Conservation (phyloP, 1,140 invertebrate genomes). For the Penaeus chinensis region DNA sequence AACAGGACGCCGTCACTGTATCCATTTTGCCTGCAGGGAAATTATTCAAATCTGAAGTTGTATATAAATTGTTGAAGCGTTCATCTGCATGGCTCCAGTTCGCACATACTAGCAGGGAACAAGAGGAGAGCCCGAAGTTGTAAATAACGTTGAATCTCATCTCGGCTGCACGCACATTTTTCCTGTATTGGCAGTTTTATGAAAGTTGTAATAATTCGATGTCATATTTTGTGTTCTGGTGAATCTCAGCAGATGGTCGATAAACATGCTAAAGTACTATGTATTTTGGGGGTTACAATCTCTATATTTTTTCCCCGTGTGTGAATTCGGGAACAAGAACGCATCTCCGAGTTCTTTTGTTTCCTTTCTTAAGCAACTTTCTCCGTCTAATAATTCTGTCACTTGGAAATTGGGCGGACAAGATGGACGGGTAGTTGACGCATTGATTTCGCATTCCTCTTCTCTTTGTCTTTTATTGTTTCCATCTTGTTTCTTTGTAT, state of each 20-base stretch:
- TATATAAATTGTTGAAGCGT: no score
- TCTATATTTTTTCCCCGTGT: no score
- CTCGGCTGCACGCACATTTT: conserved; percentile 3
- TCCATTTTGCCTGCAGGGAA: no score
- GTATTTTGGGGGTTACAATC: no score
- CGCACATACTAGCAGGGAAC: conserved; percentile 1
- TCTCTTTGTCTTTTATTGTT: not conserved
- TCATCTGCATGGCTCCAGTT: not conserved
- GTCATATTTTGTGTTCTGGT: conserved; percentile 9
- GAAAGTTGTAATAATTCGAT: conserved; percentile 31
- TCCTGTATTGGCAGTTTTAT: conserved; percentile 38
- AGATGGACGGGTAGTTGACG: no score
- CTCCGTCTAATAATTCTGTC: no score
- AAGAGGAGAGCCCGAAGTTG: not conserved
- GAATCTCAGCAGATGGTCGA: not conserved
- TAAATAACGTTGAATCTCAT: conserved; percentile 16
- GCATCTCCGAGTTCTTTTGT: no score
- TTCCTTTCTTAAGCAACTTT: no score
- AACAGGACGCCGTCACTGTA: no score
- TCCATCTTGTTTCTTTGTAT: not conserved
- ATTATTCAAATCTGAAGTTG: no score
- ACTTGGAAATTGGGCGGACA: no score
- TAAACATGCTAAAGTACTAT: not conserved
- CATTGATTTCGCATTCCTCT: not conserved
- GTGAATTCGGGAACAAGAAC: no score